phyloP scores from a whole-genome alignment of 2,888 invertebrate genomes.

The Creontiades dilutus region DNA sequence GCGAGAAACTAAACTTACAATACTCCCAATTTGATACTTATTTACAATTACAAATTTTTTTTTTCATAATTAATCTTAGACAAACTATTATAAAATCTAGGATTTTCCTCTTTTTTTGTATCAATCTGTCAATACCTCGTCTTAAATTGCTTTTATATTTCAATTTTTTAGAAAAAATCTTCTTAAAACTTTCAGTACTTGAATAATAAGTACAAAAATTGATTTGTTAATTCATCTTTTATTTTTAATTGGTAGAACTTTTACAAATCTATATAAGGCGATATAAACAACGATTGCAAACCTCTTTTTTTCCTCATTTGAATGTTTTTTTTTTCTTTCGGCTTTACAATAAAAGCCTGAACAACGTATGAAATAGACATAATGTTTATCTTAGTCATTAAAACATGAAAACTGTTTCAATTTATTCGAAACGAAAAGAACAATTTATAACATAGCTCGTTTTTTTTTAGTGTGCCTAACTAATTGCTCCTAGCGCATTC shows the following conservation, averaged over 20 bases:
- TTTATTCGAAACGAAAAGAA: conserved; percentile 54
- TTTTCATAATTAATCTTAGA: conserved; percentile 46
- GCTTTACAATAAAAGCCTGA: background rate
- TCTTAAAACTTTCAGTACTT: conserved; percentile 45
- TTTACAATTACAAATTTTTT: conserved; percentile 41
- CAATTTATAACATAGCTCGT: conserved; percentile 30
- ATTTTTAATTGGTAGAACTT: conserved; percentile 48
- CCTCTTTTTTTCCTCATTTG: conserved; percentile 1
- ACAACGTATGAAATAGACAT: conserved; percentile 42
- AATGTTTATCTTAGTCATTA: conserved; percentile 36
- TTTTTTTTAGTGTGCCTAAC: conserved; percentile 35
- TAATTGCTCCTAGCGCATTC: conserved; percentile 23
- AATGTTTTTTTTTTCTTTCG: background rate
- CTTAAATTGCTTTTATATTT: conserved; percentile 32
- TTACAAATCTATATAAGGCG: conserved; percentile 66
- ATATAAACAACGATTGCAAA: conserved; percentile 47
- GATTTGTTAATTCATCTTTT: background rate
- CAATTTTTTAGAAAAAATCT: conserved; percentile 10
- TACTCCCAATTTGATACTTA: conserved; percentile 47
- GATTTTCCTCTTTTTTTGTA: conserved; percentile 6
- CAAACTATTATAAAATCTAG: conserved; percentile 55
- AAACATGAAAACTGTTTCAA: conserved; percentile 59
- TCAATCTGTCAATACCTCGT: conserved; percentile 22
- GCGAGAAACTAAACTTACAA: conserved; percentile 42
- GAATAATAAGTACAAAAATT: conserved; percentile 49